These are phyloP conservation scores for Coranthus polyacanthus DNA, from an alignment of 2,797 vertebrate genomes.

Conservation along the genomic window DNA sequence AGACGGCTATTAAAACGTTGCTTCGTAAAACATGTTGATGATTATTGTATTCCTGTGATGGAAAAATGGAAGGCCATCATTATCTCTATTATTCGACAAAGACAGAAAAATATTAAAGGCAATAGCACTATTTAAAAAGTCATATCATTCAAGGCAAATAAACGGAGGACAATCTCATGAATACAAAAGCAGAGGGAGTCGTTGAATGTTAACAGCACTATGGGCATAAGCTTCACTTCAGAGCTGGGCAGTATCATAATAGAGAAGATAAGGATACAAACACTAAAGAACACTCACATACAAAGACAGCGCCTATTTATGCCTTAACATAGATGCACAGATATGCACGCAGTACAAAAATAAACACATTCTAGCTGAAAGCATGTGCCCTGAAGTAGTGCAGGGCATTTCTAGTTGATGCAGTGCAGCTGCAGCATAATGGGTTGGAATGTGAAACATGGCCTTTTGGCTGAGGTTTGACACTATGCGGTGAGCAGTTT, in stretches of 20 bases:
- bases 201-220: constrained; percentile 33
- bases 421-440: constrained; percentile 63
- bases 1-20: no score
- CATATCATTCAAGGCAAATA: constrained; percentile 48
- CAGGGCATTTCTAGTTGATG: constrained; percentile 41
- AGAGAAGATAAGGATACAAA: constrained; percentile 48
- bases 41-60: constrained; percentile 27
- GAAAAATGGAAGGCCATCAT: constrained; percentile 32
- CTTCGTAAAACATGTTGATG: constrained; percentile 25
- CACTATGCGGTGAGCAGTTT: constrained; percentile 55
- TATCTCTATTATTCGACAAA: constrained; percentile 29
- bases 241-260: constrained; percentile 25
- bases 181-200: constrained; percentile 52
- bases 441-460: constrained; percentile 74
- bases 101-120: constrained; percentile 48
- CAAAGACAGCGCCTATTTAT: constrained; percentile 27
- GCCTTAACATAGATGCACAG: constrained; percentile 32
- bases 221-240: constrained; percentile 9
- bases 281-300: constrained; percentile 20
- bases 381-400: constrained; percentile 15
- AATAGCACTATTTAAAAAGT: constrained; percentile 39
- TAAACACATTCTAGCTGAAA: constrained; percentile 29
- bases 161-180: constrained; percentile 43
- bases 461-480: constrained; percentile 70
- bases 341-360: constrained; percentile 19